A percentile compares a stretch with the other conserved stretches of the same genome.
Conservation (phyloP, 92 coral and sea anemone genomes). For the Palythoa grandis region DNA sequence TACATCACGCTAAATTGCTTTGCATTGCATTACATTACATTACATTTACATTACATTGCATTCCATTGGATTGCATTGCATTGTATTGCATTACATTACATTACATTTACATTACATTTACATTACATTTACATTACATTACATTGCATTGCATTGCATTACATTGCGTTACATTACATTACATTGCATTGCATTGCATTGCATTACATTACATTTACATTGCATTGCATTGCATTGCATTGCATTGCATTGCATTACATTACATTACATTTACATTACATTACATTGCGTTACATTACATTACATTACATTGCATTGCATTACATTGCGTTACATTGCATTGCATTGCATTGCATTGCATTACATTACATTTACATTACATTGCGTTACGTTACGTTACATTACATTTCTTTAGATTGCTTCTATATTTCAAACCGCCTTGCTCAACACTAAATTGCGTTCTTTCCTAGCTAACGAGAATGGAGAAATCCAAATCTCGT, state of each 20-base stretch:
- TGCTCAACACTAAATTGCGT: neutral
- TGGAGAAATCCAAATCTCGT: conserved; percentile 29
- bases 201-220: neutral
- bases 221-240: neutral
- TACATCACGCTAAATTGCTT: no score
- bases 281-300: neutral
- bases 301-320: neutral
- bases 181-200: neutral
- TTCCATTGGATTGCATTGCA: no score
- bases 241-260: neutral
- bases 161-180: no score
- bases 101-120: no score
- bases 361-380: no score
- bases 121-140: no score
- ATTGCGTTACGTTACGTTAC: no score
- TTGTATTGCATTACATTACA: no score
- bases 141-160: neutral
- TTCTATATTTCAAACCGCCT: neutral
- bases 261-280: neutral
- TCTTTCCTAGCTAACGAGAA: neutral
- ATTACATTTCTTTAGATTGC: neutral
- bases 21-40: no score
- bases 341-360: neutral
- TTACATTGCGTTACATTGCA: neutral
- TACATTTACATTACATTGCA: no score